phyloP scores from a whole-genome alignment of 2,113 vertebrate genomes.

The Casuarius casuarius region DNA sequence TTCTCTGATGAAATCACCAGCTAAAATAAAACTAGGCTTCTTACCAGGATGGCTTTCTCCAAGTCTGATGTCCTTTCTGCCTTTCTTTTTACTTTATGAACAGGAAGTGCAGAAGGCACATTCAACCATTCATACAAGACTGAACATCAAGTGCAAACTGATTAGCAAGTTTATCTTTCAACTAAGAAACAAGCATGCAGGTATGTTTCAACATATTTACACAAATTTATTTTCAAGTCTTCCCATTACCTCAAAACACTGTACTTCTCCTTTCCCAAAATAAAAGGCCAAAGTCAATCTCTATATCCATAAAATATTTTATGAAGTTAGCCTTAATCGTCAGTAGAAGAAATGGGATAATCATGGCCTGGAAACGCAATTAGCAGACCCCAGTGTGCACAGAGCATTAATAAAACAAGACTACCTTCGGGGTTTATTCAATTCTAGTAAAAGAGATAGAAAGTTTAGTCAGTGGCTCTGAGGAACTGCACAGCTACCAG shows the following conservation, averaged over 20 bases:
- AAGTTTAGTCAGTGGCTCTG: not conserved
- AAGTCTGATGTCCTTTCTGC: rapidly evolving
- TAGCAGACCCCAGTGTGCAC: not conserved
- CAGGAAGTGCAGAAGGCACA: not conserved
- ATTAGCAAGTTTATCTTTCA: not conserved
- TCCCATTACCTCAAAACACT: not conserved
- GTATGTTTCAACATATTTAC: not conserved
- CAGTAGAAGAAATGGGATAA: not conserved
- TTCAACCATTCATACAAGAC: not conserved
- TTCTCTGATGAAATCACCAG: not conserved
- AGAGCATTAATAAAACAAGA: not conserved
- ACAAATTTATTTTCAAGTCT: not conserved
- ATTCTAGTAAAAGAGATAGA: not conserved
- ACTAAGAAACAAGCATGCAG: not conserved
- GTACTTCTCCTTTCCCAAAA: not conserved
- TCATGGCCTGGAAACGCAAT: not conserved
- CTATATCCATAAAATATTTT: not conserved
- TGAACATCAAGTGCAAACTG: not conserved
- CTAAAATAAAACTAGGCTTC: not conserved
- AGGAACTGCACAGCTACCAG: not conserved
- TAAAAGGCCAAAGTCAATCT: not conserved
- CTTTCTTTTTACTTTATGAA: not conserved
- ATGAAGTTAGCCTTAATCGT: not conserved
- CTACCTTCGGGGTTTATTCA: not conserved
- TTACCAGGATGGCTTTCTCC: not conserved